A percentile compares a stretch with the other conserved stretches of the same genome.
Evolutionary conservation across 2,888 invertebrate species (phyloP).

Genomic region (Rhagium mordax): DNA sequence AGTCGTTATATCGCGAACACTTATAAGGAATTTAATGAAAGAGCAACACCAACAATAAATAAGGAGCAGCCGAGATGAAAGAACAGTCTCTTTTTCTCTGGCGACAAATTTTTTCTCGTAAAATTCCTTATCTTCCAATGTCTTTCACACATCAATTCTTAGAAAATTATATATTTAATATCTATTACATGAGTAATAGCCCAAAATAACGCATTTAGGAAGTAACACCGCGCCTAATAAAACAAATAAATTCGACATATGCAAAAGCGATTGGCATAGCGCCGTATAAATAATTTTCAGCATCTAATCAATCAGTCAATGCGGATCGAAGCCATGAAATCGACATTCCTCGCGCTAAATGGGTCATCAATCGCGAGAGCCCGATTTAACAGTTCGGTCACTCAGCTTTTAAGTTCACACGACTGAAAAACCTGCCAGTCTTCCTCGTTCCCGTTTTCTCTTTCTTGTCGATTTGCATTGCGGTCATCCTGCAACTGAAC

Average conservation of each 20-base stretch:
- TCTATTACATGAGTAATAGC: not conserved
- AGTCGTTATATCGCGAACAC: too few species aligned
- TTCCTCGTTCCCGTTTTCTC: conserved; percentile 21
- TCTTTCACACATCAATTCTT: too few species aligned
- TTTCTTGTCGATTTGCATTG: conserved; percentile 22
- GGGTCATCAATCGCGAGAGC: conserved; percentile 18
- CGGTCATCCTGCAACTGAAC: conserved; percentile 5
- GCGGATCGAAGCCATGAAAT: conserved; percentile 23
- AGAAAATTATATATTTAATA: too few species aligned
- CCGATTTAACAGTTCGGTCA: conserved; percentile 11
- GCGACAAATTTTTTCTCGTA: too few species aligned
- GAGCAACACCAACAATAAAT: too few species aligned
- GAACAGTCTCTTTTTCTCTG: too few species aligned
- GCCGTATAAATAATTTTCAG: conserved; percentile 15
- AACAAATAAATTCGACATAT: conserved; percentile 9
- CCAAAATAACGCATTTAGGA: not conserved
- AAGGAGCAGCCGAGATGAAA: too few species aligned
- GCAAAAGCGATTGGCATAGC: not conserved
- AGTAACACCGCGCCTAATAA: not conserved
- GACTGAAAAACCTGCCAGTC: not conserved
- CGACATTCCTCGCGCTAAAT: conserved; percentile 21
- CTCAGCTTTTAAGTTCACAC: not conserved
- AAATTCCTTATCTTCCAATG: too few species aligned
- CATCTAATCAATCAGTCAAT: conserved; percentile 17
- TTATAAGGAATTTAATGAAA: too few species aligned